Evolutionary conservation across 2,797 vertebrate genomes (phyloP), one percentile per base, ranked within the genome.

Genomic region (Hoplostethus mediterraneus): DNA sequence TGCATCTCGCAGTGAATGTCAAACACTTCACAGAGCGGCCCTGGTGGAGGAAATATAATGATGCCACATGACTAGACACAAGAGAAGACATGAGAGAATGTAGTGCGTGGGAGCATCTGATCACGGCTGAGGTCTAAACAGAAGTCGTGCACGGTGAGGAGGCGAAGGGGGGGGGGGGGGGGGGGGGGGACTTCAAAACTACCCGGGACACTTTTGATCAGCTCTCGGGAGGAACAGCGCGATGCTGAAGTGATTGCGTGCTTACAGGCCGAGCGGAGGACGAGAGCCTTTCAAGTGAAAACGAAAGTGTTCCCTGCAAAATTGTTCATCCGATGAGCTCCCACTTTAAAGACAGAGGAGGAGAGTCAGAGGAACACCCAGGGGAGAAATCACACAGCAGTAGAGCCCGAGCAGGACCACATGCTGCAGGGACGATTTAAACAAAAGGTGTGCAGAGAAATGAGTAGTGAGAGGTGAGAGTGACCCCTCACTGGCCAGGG

Each of bases 181-280:
- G 31, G 47, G 0, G 30, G 25, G 49, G 31, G 47, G 0, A 57
- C 25, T 66, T 73, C 48, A 67, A 70, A 70, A 55, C 52, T 42
- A 61, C 52, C 38, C 40, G 7, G 14, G 61, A 82, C 60, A 76
- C 64, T 40, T 76, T 63, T 80, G 59, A 77, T 83, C 62, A 69
- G 66, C 45, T 63, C 33, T 79, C 47, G 36, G 4, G 16, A 63
- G 56, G 49, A 79, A 48, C 42, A 73, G 75, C 13, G 66, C 64
- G 71, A 67, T 12, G 1, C 8, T 30, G 40, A 65, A 73, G 52
- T 68, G 66, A 78, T 78, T 64, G 44, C 57, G 11, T 55, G 59
- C 71, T 16, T 40, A 4, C 6, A 36, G 61, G 48, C 67, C 54
- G 73, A 53, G n/a, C 44, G 2, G 6, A 72, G 33, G 51, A 49